These are phyloP conservation scores for Clamator glandarius DNA, from an alignment of 2,797 vertebrate genomes.

Conservation along the genomic window DNA sequence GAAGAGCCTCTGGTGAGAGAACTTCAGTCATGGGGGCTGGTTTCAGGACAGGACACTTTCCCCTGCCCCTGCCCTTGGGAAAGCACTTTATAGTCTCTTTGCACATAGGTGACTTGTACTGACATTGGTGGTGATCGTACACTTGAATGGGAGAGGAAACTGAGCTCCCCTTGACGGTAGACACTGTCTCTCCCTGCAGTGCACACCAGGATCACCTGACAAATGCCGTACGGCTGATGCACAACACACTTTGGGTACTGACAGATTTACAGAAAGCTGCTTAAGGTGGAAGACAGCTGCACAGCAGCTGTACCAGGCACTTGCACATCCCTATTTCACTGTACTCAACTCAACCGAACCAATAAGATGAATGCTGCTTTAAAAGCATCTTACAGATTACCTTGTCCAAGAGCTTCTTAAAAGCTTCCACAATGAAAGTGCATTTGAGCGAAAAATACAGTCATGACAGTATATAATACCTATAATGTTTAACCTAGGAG, in stretches of 20 bases:
- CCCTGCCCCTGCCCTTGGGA: background rate
- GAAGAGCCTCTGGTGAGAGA: background rate
- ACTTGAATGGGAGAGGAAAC: background rate
- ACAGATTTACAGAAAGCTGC: conserved; percentile 28
- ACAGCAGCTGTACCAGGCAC: background rate
- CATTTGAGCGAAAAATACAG: conserved; percentile 5
- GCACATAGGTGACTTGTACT: background rate
- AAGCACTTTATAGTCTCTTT: background rate
- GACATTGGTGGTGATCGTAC: background rate
- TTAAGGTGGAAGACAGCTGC: conserved; percentile 24
- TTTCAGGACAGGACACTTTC: background rate
- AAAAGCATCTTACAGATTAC: conserved; percentile 37
- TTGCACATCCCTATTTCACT: background rate
- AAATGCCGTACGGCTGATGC: background rate
- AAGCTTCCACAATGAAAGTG: conserved; percentile 7
- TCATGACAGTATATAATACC: background rate
- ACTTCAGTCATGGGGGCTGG: background rate
- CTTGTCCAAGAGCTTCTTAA: conserved; percentile 34
- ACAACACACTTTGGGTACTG: background rate
- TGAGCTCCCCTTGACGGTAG: background rate
- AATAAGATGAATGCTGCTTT: conserved; percentile 13
- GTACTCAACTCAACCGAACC: background rate
- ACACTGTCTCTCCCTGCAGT: accelerated
- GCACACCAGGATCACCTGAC: conserved; percentile 1
- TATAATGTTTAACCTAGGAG: conserved; percentile 12